Evolutionary conservation across 1,140 invertebrate species (phyloP).

Genomic region (Calliphora vicina): DNA sequence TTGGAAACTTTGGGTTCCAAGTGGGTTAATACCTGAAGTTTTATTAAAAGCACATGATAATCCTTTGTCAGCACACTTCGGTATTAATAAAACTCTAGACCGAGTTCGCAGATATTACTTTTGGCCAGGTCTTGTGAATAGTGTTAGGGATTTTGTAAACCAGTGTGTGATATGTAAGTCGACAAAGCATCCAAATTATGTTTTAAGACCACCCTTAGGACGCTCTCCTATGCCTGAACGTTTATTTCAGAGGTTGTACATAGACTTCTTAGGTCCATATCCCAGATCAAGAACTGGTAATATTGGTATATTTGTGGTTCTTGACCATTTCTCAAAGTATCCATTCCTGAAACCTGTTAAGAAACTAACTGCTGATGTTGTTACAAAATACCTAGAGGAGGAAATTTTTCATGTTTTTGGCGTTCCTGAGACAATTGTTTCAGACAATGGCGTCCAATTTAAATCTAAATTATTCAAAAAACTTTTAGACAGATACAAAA

Average conservation of each 20-base stretch:
- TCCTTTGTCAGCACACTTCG: constrained; percentile 17
- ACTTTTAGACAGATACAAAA: constrained; percentile 10
- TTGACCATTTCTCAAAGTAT: constrained; percentile 14
- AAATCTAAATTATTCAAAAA: constrained; percentile 9
- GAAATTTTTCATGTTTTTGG: neutral
- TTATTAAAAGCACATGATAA: constrained; percentile 14
- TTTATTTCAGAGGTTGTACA: neutral
- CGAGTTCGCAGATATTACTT: neutral
- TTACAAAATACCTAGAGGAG: neutral
- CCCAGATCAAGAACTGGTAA: neutral
- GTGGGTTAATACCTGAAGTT: neutral
- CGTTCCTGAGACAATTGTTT: neutral
- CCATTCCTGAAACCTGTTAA: constrained; percentile 16
- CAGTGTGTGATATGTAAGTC: neutral
- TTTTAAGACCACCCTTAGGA: neutral
- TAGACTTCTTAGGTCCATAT: constrained; percentile 21
- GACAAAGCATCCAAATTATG: neutral
- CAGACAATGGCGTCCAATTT: neutral
- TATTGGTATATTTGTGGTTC: neutral
- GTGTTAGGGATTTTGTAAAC: neutral
- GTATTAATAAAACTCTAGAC: constrained; percentile 9
- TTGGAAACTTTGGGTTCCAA: constrained; percentile 31
- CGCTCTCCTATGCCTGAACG: neutral
- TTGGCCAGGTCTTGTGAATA: neutral
- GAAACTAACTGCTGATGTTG: neutral